These are phyloP conservation scores for Matsumurasca onukii DNA, from an alignment of 1,140 invertebrate genomes.

Conservation along the genomic window DNA sequence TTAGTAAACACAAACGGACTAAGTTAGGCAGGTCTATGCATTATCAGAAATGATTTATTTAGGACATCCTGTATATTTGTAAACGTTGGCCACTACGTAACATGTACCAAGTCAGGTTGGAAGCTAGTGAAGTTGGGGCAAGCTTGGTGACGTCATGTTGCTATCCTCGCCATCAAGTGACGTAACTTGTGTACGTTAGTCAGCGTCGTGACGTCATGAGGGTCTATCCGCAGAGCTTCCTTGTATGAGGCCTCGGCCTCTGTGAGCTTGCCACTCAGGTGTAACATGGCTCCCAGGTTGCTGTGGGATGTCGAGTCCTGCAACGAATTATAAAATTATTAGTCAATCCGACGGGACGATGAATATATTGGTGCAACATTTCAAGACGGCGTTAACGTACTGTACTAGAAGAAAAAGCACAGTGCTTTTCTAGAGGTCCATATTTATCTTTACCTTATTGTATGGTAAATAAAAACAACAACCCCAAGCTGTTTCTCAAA, in stretches of 20 bases:
- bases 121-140: constrained; percentile 17
- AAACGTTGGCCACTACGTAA: not conserved
- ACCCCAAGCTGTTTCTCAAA: no score
- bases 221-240: constrained; percentile 77
- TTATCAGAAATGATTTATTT: not conserved
- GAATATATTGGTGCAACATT: no score
- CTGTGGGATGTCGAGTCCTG: constrained; percentile 87
- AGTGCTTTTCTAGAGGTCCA: no score
- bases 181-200: constrained; percentile 84
- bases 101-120: not conserved
- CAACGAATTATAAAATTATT: constrained; percentile 42
- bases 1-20: not conserved
- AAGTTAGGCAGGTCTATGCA: not conserved
- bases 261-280: constrained; percentile 84
- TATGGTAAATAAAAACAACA: no score
- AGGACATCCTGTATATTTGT: not conserved
- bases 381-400: no score
- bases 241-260: constrained; percentile 84
- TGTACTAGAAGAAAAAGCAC: no score
- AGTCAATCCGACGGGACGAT: not conserved
- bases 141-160: constrained; percentile 32
- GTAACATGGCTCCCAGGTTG: constrained; percentile 90
- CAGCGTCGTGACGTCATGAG: constrained; percentile 81
- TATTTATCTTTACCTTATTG: no score
- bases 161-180: constrained; percentile 54